Conservation (phyloP, 1,140 invertebrate species). For the Drosophila malerkotliana region DNA sequence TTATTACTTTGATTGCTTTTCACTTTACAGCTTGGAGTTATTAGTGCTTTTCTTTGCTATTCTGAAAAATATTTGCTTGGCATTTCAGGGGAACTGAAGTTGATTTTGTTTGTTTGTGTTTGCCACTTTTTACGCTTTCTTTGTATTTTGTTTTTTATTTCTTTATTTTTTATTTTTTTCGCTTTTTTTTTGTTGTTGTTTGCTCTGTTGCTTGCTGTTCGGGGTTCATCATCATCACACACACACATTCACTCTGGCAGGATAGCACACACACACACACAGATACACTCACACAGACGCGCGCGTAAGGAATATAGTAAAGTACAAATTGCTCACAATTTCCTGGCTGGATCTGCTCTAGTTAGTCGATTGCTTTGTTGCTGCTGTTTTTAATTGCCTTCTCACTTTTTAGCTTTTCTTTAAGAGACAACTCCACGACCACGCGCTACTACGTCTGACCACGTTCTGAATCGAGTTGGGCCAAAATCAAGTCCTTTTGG, state of each 20-base stretch:
- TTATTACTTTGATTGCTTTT: conserved; percentile 55
- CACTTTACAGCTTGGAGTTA: conserved; percentile 38
- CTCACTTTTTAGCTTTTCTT: conserved; percentile 6
- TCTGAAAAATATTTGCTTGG: conserved; percentile 36
- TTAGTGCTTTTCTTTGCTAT: conserved; percentile 29
- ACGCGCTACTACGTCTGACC: conserved; percentile 76
- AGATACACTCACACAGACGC: conserved; percentile 40
- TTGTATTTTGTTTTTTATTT: conserved; percentile 39
- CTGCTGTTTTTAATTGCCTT: conserved; percentile 31
- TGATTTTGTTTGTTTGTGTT: conserved; percentile 38
- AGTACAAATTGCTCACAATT: conserved; percentile 79
- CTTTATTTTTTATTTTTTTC: conserved; percentile 20
- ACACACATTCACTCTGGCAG: conserved; percentile 10
- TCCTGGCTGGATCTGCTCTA: conserved; percentile 62
- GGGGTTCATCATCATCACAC: conserved; percentile 31
- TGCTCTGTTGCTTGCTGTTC: conserved; percentile 44
- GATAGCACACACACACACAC: conserved; percentile 15
- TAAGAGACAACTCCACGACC: conserved; percentile 54
- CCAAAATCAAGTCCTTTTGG: not conserved
- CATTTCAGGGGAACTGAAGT: not conserved
- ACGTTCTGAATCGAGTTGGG: conserved; percentile 53
- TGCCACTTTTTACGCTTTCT: conserved; percentile 41
- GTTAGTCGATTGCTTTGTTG: conserved; percentile 32
- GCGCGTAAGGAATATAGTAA: conserved; percentile 62
- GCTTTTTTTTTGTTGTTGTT: conserved; percentile 8